Percentiles rank a stretch among this genome's conserved stretches.
These are phyloP conservation scores for Oscheius sp. DNA, from an alignment of 2,888 invertebrate genomes.

Conservation along the genomic window DNA sequence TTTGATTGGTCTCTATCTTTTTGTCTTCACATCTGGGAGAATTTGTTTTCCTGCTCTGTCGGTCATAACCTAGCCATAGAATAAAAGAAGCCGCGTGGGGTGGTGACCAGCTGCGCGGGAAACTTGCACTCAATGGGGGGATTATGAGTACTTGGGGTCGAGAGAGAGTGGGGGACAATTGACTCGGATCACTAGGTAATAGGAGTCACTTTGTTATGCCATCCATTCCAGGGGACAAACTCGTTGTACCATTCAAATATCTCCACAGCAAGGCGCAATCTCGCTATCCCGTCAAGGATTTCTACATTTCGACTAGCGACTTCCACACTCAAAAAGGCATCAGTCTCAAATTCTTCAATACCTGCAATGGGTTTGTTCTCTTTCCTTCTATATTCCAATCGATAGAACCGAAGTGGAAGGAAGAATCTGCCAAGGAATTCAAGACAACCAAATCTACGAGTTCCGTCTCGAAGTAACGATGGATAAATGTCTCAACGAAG, in stretches of 20 bases:
- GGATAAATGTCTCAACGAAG: constrained; percentile 54
- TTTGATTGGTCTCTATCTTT: no score
- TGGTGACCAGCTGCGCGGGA: constrained; percentile 13
- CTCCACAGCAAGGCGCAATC: constrained; percentile 45
- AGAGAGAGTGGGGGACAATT: neutral
- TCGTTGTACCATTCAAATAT: constrained; percentile 61
- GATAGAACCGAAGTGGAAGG: constrained; percentile 53
- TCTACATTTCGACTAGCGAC: constrained; percentile 62
- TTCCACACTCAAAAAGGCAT: constrained; percentile 48
- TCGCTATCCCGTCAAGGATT: constrained; percentile 46
- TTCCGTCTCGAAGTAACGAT: constrained; percentile 57
- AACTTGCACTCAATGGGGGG: neutral
- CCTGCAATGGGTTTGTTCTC: constrained; percentile 57
- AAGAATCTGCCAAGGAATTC: constrained; percentile 51
- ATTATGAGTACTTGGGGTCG: neutral
- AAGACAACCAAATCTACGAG: constrained; percentile 46
- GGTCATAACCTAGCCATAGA: neutral
- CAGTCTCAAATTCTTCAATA: constrained; percentile 58
- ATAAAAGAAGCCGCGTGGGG: neutral
- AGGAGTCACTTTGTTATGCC: neutral
- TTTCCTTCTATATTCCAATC: neutral
- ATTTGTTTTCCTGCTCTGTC: no score
- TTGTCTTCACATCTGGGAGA: neutral
- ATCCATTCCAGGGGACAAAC: constrained; percentile 24
- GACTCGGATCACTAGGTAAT: neutral